A percentile compares a stretch with the other conserved stretches of the same genome.
phyloP scores from a whole-genome alignment of 2,888 invertebrate species.

The Cantharis lateralis region DNA sequence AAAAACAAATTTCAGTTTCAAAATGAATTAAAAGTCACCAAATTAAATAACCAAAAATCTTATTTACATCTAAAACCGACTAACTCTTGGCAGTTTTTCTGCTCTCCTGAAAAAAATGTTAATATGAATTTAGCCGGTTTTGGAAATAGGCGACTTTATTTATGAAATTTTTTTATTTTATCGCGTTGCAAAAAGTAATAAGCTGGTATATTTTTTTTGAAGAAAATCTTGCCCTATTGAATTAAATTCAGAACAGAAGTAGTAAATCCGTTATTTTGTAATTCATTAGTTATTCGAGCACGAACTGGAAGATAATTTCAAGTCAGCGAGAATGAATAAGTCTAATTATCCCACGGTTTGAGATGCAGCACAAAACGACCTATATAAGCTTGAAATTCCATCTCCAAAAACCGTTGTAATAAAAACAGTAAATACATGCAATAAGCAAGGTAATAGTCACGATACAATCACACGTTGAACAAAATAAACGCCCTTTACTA shows the following conservation, averaged over 20 bases:
- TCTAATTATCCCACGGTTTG: conserved; percentile 15
- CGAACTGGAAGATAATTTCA: conserved; percentile 6
- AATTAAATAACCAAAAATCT: too few species aligned
- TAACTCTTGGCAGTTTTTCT: too few species aligned
- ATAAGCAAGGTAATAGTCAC: conserved; percentile 6
- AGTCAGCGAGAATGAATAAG: neutral
- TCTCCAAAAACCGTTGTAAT: conserved; percentile 15
- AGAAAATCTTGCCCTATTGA: neutral
- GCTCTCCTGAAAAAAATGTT: too few species aligned
- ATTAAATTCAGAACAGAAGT: conserved; percentile 4
- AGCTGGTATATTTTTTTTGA: neutral
- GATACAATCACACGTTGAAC: conserved; percentile 13
- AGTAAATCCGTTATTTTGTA: conserved; percentile 4
- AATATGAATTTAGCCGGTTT: too few species aligned
- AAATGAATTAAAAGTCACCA: too few species aligned
- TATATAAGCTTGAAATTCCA: conserved; percentile 12
- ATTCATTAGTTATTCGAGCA: conserved; percentile 11
- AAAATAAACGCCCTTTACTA: conserved; percentile 11
- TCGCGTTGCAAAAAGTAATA: neutral
- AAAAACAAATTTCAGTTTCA: too few species aligned
- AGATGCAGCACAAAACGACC: conserved; percentile 14
- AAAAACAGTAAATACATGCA: conserved; percentile 9
- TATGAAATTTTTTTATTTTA: neutral
- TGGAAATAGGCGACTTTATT: too few species aligned
- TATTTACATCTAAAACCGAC: too few species aligned